These are phyloP conservation scores for Synanthedon formicaeformis DNA, from an alignment of 2,888 invertebrate species.

Conservation along the genomic window DNA sequence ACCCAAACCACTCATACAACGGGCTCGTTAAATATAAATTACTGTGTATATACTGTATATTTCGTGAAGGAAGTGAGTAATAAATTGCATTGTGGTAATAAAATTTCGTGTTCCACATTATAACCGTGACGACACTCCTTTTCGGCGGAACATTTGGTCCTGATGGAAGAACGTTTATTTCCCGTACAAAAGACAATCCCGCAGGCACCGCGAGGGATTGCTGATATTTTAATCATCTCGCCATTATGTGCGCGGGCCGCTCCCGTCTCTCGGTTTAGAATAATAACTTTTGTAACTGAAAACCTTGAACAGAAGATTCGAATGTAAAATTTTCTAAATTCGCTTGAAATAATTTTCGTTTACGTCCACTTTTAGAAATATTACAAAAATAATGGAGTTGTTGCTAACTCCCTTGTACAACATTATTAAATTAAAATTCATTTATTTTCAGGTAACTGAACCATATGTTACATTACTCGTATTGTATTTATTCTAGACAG, in stretches of 20 bases:
- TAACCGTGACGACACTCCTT: constrained; percentile 19
- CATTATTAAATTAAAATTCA: too few relatives aligned
- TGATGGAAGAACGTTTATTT: constrained; percentile 30
- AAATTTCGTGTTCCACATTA: constrained; percentile 23
- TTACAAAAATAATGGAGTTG: too few relatives aligned
- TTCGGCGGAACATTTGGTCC: constrained; percentile 25
- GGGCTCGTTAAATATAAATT: constrained; percentile 8
- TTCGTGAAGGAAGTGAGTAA: constrained; percentile 21
- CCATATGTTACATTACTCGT: too few relatives aligned
- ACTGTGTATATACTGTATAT: constrained; percentile 21
- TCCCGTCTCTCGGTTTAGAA: constrained; percentile 18
- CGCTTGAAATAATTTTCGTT: neutral
- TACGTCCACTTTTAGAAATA: too few relatives aligned
- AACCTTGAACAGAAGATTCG: constrained; percentile 11
- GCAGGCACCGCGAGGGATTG: constrained; percentile 16
- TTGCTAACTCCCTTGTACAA: too few relatives aligned
- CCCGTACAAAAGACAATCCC: constrained; percentile 23
- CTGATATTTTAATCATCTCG: constrained; percentile 39
- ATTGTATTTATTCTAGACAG: too few relatives aligned
- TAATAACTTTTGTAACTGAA: constrained; percentile 21
- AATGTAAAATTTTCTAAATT: constrained; percentile 1
- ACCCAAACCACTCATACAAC: too few relatives aligned
- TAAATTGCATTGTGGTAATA: constrained; percentile 23
- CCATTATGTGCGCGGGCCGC: constrained; percentile 20
- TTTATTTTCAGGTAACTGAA: too few relatives aligned